These are phyloP conservation scores for Teleopsis dalmanni DNA, from an alignment of 1,140 invertebrate genomes.

Conservation along the genomic window DNA sequence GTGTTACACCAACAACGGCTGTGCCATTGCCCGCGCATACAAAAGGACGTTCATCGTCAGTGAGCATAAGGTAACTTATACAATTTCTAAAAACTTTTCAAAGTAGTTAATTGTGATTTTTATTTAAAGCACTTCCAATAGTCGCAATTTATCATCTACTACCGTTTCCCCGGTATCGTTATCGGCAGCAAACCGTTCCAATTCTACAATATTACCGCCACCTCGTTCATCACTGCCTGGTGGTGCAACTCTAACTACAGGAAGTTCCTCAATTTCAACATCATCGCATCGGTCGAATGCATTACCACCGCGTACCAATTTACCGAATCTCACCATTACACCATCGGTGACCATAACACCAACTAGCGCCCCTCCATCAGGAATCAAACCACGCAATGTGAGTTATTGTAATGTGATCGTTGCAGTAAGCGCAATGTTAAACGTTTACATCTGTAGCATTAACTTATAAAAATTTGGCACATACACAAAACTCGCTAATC, in stretches of 20 bases:
- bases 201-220: slow-evolving; percentile 34
- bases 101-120: neutral
- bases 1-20: slow-evolving; percentile 44
- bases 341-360: slow-evolving; percentile 62
- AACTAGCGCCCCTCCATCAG: slow-evolving; percentile 54
- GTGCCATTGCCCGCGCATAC: slow-evolving; percentile 49
- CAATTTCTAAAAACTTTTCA: neutral
- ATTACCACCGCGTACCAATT: slow-evolving; percentile 36
- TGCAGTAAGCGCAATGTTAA: slow-evolving; percentile 43
- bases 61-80: slow-evolving; percentile 31
- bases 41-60: slow-evolving; percentile 33
- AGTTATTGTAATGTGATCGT: slow-evolving; percentile 45
- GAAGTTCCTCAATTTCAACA: slow-evolving; percentile 25
- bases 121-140: slow-evolving; percentile 26
- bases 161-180: slow-evolving; percentile 23
- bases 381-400: slow-evolving; percentile 49
- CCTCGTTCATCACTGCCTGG: slow-evolving; percentile 46
- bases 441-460: too few species aligned
- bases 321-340: slow-evolving; percentile 53
- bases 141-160: slow-evolving; percentile 23
- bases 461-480: too few species aligned
- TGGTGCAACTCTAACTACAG: slow-evolving; percentile 52
- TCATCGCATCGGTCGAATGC: slow-evolving; percentile 30
- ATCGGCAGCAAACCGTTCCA: slow-evolving; percentile 17
- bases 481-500: too few species aligned